These are phyloP conservation scores for Luperina testacea DNA, from an alignment of 2,888 invertebrate species.

Conservation along the genomic window DNA sequence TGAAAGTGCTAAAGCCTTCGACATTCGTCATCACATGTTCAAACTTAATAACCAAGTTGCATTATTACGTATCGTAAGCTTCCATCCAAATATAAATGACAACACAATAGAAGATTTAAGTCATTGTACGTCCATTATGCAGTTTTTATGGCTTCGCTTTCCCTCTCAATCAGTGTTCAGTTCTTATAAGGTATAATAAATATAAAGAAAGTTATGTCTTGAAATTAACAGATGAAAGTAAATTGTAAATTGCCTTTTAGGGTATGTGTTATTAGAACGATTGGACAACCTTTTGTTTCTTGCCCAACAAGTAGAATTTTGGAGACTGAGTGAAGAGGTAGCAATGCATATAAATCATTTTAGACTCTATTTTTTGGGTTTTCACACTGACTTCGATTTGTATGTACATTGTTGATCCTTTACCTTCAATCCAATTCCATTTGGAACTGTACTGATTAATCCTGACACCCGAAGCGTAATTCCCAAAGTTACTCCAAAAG, in stretches of 20 bases:
- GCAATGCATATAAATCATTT: not conserved
- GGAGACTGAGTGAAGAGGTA: not conserved
- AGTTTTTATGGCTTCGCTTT: conserved; percentile 49
- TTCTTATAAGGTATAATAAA: conserved; percentile 39
- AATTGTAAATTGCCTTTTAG: conserved; percentile 28
- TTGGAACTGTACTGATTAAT: conserved; percentile 32
- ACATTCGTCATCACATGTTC: conserved; percentile 31
- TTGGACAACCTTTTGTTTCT: conserved; percentile 17
- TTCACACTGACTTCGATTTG: not conserved
- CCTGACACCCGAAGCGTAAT: conserved; percentile 38
- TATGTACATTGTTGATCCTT: not conserved
- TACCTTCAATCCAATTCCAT: conserved; percentile 27
- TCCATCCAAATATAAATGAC: conserved; percentile 63
- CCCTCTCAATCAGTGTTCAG: conserved; percentile 42
- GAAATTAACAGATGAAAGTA: conserved; percentile 38
- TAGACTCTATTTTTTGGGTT: not conserved
- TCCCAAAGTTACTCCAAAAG: conserved; percentile 18
- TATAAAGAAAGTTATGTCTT: conserved; percentile 51
- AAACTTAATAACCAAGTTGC: conserved; percentile 51
- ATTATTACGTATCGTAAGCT: conserved; percentile 64
- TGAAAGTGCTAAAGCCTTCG: conserved; percentile 56
- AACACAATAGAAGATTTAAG: conserved; percentile 64
- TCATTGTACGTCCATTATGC: conserved; percentile 49
- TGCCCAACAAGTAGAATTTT: not conserved
- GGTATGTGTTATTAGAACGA: conserved; percentile 5